These are phyloP conservation scores for Mellivora capensis DNA, from an alignment of 2,113 vertebrate species.

Conservation along the genomic window DNA sequence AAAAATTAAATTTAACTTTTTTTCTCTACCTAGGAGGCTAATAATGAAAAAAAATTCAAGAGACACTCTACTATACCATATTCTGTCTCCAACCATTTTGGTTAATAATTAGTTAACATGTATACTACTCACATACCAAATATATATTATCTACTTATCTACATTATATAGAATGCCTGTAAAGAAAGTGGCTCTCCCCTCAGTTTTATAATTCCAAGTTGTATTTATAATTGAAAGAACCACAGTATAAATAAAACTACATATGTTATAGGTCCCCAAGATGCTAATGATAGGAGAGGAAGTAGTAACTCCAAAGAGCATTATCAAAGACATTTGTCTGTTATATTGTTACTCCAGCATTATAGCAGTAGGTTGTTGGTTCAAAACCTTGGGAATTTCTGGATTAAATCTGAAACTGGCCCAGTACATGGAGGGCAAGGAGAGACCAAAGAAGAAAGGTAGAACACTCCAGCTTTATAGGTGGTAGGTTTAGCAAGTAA, in stretches of 20 bases:
- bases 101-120: background rate
- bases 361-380: background rate
- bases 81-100: background rate
- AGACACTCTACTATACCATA: background rate
- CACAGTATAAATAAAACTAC: background rate
- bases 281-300: background rate
- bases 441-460: background rate
- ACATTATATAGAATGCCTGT: background rate
- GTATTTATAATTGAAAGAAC: background rate
- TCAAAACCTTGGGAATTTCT: background rate
- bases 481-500: background rate
- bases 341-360: background rate
- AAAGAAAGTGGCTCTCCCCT: background rate
- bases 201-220: background rate
- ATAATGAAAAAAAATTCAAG: background rate
- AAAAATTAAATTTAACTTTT: background rate
- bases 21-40: background rate
- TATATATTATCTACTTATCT: background rate
- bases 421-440: background rate
- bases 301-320: background rate
- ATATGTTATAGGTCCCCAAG: background rate
- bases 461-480: background rate
- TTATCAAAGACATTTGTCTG: background rate
- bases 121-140: background rate
- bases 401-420: background rate